These are phyloP conservation scores for Urocitellus parryii DNA, from an alignment of 2,113 vertebrate genomes.

Conservation along the genomic window DNA sequence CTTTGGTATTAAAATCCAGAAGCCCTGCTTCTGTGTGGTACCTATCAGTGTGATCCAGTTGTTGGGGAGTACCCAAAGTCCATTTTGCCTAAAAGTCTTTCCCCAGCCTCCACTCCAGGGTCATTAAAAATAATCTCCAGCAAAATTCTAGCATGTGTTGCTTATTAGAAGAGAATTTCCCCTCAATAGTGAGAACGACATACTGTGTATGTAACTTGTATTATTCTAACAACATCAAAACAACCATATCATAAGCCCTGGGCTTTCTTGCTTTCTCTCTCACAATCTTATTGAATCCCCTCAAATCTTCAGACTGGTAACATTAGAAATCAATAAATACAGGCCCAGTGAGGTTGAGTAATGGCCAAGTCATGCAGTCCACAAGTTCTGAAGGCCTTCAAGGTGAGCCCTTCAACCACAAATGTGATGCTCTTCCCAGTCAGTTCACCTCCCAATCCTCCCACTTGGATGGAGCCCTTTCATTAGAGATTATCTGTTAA, in stretches of 20 bases:
- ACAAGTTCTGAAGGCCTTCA: neutral
- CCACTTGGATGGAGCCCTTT: neutral
- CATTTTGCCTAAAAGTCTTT: neutral
- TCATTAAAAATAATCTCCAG: neutral
- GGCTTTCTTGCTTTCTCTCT: neutral
- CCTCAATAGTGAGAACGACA: neutral
- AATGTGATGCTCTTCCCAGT: neutral
- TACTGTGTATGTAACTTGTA: neutral
- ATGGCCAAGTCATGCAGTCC: neutral
- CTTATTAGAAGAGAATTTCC: neutral
- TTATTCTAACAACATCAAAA: neutral
- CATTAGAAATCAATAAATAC: neutral
- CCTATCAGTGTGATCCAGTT: neutral
- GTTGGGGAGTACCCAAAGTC: neutral
- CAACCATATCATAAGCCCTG: neutral
- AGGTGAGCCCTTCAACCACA: neutral
- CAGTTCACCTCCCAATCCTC: neutral
- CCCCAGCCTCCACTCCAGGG: neutral
- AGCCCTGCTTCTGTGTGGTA: neutral
- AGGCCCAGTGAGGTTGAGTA: neutral
- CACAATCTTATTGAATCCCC: neutral
- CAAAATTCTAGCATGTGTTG: neutral
- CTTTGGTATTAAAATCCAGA: neutral
- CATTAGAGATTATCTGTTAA: neutral
- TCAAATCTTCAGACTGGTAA: neutral